phyloP scores from a whole-genome alignment of 2,888 invertebrate species.

The Pterostichus madidus region DNA sequence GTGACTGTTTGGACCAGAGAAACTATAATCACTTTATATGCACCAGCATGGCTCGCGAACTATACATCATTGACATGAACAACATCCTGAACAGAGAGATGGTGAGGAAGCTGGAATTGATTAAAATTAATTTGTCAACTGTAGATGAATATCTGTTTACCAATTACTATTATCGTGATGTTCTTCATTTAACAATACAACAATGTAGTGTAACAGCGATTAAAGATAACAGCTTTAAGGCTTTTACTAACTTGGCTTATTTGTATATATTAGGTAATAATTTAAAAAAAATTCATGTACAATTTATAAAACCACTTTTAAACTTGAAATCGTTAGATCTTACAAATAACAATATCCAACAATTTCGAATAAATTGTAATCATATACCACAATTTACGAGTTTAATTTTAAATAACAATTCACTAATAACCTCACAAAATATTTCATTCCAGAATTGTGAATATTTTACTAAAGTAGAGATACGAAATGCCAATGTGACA shows the following conservation, averaged over 20 bases:
- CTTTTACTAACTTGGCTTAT: neutral
- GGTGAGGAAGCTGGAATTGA: neutral
- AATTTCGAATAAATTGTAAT: constrained; percentile 20
- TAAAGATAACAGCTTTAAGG: constrained; percentile 8
- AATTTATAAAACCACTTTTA: neutral
- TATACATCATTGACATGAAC: neutral
- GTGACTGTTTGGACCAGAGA: too few species aligned
- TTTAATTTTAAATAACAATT: neutral
- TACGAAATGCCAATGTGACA: neutral
- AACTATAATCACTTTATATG: neutral
- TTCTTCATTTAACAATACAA: neutral
- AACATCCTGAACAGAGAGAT: neutral
- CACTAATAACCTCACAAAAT: neutral
- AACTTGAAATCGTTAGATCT: neutral
- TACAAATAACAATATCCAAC: constrained; percentile 13
- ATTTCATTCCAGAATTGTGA: neutral
- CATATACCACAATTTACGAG: neutral
- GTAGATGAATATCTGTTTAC: constrained; percentile 4
- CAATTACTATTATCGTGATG: neutral
- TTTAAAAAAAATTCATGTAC: neutral
- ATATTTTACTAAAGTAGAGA: neutral
- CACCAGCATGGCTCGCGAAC: neutral
- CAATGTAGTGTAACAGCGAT: constrained; percentile 13
- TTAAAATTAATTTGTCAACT: neutral
- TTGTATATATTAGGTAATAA: constrained; percentile 5